Conservation (phyloP, 2,113 vertebrate species). For the Anseranas semipalmata region DNA sequence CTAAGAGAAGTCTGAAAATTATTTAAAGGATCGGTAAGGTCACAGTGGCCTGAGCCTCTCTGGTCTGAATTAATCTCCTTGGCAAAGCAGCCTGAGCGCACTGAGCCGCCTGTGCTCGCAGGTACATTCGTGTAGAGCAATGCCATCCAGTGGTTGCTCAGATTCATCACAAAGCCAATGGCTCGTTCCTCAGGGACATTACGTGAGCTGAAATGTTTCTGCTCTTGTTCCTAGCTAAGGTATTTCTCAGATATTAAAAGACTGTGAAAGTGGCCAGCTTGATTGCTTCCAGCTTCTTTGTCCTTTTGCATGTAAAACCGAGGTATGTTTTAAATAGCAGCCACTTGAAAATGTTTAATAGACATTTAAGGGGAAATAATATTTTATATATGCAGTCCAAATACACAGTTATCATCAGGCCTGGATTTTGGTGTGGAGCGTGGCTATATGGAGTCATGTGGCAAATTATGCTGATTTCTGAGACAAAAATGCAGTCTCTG, state of each 20-base stretch:
- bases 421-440: neutral
- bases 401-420: neutral
- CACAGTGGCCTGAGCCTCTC: conserved; percentile 21
- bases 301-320: neutral
- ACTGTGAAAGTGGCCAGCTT: neutral
- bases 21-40: conserved; percentile 31
- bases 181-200: conserved; percentile 10
- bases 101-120: neutral
- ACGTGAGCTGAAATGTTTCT: neutral
- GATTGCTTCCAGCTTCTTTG: neutral
- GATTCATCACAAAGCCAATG: conserved; percentile 9
- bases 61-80: conserved; percentile 4
- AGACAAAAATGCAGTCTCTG: neutral
- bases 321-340: neutral
- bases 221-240: neutral
- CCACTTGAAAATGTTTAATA: neutral
- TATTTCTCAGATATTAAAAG: neutral
- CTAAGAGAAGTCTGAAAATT: neutral
- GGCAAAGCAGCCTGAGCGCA: neutral
- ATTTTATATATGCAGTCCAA: neutral
- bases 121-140: conserved; percentile 12
- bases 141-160: conserved; percentile 48
- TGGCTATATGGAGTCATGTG: neutral
- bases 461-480: neutral
- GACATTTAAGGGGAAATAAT: neutral